A percentile compares a stretch with the other conserved stretches of the same genome.
Conservation (phyloP, 2,797 vertebrate genomes). For the Labroides dimidiatus region DNA sequence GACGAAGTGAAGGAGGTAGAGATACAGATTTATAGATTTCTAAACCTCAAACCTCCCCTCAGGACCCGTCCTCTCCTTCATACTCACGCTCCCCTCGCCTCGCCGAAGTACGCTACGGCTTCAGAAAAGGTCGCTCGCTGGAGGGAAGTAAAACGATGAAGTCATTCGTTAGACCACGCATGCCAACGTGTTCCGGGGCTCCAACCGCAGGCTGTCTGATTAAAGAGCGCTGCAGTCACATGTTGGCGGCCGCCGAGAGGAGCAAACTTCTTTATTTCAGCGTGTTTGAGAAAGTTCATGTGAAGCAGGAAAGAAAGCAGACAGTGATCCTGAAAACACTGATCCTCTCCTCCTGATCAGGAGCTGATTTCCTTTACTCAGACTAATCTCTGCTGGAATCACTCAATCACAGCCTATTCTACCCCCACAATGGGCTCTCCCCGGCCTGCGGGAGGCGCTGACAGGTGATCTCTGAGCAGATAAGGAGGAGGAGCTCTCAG, state of each 20-base stretch:
- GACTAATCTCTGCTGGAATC: slow-evolving; percentile 69
- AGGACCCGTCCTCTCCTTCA: slow-evolving; percentile 3
- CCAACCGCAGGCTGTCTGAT: slow-evolving; percentile 42
- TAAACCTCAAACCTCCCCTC: slow-evolving; percentile 14
- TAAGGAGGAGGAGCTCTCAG: slow-evolving; percentile 55
- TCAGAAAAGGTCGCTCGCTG: slow-evolving; percentile 70
- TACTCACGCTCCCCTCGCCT: slow-evolving; percentile 1
- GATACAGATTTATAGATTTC: background rate
- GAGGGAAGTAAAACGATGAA: slow-evolving; percentile 47
- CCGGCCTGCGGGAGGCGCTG: slow-evolving; percentile 25
- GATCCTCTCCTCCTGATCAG: too few species aligned
- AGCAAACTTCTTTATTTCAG: background rate
- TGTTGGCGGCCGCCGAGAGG: background rate
- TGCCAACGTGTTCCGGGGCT: slow-evolving; percentile 12
- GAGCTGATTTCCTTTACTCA: slow-evolving; percentile 11
- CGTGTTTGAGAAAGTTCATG: background rate
- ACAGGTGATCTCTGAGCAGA: slow-evolving; percentile 53
- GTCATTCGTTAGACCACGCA: slow-evolving; percentile 65
- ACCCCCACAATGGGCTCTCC: slow-evolving; percentile 68
- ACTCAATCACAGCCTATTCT: slow-evolving; percentile 52
- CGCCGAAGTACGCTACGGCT: slow-evolving; percentile 58
- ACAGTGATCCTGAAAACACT: too few species aligned
- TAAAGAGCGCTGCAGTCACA: slow-evolving; percentile 26
- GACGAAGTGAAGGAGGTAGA: background rate
- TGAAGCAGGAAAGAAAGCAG: too few species aligned